A percentile compares a stretch with the other conserved stretches of the same genome.
Evolutionary conservation across 2,888 invertebrate species (phyloP).

Genomic region (Amphimallon solstitiale): DNA sequence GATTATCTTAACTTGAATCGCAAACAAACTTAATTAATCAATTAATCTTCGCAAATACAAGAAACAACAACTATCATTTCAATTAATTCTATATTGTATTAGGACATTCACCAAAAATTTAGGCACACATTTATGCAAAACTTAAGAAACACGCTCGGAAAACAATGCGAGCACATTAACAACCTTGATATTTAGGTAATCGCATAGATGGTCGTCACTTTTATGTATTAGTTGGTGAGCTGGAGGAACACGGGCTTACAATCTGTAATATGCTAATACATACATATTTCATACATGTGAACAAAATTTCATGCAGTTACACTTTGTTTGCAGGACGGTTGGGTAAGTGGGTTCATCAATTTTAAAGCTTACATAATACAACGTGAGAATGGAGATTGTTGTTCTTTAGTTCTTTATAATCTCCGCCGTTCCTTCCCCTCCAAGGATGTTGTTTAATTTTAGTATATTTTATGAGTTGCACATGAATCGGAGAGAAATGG

Average conservation of each 20-base stretch:
- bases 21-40: no score
- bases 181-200: constrained; percentile 24
- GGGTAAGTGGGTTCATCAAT: constrained; percentile 11
- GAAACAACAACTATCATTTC: no score
- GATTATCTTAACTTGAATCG: no score
- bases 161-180: neutral
- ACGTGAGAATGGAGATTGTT: constrained; percentile 10
- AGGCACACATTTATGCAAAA: no score
- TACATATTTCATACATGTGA: constrained; percentile 14
- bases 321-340: constrained; percentile 4
- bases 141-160: neutral
- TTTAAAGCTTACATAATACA: constrained; percentile 5
- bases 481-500: no score
- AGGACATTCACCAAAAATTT: no score
- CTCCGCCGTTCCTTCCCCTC: neutral
- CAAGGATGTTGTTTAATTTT: constrained; percentile 3
- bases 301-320: neutral
- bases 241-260: neutral
- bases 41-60: no score
- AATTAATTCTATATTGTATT: no score
- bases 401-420: neutral
- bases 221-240: neutral
- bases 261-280: constrained; percentile 1
- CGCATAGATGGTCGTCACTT: neutral
- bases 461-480: no score